Evolutionary conservation across 2,113 vertebrate species (phyloP).

Genomic region (Ramphastos sulfuratus): DNA sequence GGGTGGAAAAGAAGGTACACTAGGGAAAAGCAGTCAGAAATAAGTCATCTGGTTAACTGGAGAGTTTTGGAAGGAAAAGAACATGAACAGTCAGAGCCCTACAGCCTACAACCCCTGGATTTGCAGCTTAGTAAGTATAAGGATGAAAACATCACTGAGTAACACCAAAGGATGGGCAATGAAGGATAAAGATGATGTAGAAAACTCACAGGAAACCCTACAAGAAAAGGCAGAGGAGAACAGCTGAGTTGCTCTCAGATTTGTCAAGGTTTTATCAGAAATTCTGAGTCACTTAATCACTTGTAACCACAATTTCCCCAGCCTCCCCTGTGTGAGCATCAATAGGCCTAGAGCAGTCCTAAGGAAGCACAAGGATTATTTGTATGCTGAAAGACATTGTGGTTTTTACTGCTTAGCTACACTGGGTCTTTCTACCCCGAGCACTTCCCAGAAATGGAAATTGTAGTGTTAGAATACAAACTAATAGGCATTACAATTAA

Average conservation of each 20-base stretch:
- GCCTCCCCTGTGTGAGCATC: neutral
- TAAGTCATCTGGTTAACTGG: neutral
- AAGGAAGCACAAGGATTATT: neutral
- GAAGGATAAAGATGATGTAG: neutral
- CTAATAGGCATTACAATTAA: constrained; percentile 7
- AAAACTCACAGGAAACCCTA: neutral
- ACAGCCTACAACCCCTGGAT: neutral
- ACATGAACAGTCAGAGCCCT: neutral
- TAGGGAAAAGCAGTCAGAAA: neutral
- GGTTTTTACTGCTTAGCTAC: neutral
- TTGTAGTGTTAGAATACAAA: neutral
- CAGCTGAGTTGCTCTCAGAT: neutral
- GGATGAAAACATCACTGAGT: neutral
- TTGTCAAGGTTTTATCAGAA: neutral
- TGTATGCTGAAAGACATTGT: neutral
- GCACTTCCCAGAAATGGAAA: neutral
- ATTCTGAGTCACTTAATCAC: neutral
- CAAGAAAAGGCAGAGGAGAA: neutral
- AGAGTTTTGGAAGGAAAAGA: neutral
- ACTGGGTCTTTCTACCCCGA: neutral
- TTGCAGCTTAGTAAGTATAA: neutral
- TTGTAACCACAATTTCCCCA: neutral
- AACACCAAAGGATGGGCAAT: neutral
- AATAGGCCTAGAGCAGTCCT: neutral
- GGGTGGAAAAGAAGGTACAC: neutral